Conservation (phyloP, 2,113 vertebrate species). For the Acrocephalus arundinaceus region DNA sequence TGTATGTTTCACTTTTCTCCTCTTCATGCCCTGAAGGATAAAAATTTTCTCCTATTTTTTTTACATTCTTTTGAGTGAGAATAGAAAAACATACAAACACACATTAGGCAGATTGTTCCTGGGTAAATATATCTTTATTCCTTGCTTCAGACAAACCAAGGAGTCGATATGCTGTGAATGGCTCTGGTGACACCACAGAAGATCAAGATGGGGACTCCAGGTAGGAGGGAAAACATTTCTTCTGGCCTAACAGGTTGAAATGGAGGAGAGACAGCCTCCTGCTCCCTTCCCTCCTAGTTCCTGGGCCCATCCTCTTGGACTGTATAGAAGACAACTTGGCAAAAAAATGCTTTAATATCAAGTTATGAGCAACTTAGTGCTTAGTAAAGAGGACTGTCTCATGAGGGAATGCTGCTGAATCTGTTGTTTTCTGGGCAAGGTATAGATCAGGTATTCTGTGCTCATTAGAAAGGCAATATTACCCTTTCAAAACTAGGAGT, state of each 20-base stretch:
- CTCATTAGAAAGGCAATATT: not conserved
- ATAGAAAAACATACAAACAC: not conserved
- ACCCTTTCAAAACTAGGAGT: not conserved
- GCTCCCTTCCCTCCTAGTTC: not conserved
- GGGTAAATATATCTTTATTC: not conserved
- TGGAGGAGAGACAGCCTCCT: not conserved
- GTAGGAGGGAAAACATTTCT: slow-evolving; percentile 68
- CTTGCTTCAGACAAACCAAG: slow-evolving; percentile 83
- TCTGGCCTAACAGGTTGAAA: not conserved
- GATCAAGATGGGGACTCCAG: slow-evolving; percentile 95
- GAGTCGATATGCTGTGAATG: slow-evolving; percentile 89
- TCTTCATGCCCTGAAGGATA: not conserved
- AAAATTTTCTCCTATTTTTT: not conserved
- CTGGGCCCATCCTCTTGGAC: not conserved
- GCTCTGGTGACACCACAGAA: slow-evolving; percentile 81
- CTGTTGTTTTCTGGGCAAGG: not conserved
- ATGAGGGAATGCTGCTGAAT: not conserved
- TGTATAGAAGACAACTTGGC: not conserved
- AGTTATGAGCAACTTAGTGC: not conserved
- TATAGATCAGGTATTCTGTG: not conserved
- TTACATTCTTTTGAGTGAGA: not conserved
- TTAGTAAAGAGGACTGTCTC: not conserved
- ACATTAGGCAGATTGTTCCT: not conserved
- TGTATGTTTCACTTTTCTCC: not conserved
- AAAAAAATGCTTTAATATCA: not conserved